Evolutionary conservation across 2,113 vertebrate genomes (phyloP).

Genomic region (Ibidorhyncha struthersii): DNA sequence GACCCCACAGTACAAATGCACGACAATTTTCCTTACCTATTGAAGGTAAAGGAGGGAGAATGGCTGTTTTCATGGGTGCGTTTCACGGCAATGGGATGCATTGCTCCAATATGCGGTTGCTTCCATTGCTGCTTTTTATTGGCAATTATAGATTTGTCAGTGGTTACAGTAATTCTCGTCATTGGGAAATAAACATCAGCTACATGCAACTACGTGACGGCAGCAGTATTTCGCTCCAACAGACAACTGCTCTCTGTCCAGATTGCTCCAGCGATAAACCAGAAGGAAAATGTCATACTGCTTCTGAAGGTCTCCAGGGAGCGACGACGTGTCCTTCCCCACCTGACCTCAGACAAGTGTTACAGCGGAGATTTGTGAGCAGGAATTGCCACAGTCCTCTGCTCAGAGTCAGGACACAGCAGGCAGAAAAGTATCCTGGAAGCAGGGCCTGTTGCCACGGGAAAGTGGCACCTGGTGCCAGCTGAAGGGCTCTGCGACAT

Average conservation of each 20-base stretch:
- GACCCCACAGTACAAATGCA: neutral
- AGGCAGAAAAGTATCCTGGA: neutral
- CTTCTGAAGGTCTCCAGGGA: neutral
- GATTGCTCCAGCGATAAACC: neutral
- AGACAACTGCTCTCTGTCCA: neutral
- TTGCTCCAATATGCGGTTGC: neutral
- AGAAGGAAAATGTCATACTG: neutral
- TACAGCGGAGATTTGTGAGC: neutral
- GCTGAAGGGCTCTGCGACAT: neutral
- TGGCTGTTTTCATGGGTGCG: neutral
- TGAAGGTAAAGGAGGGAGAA: neutral
- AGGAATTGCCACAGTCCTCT: neutral
- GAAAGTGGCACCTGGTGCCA: neutral
- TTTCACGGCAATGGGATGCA: neutral
- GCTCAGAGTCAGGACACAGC: neutral
- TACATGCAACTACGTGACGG: neutral
- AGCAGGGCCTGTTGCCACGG: fast-evolving
- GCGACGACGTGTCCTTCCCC: fast-evolving
- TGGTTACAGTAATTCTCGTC: neutral
- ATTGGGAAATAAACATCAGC: neutral
- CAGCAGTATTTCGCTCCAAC: neutral
- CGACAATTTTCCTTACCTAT: neutral
- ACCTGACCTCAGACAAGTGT: neutral
- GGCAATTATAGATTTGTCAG: neutral
- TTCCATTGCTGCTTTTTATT: neutral